A percentile compares a stretch with the other conserved stretches of the same genome.
Conservation (phyloP, 2,113 vertebrate genomes). For the Chaetorhynchus papuensis region DNA sequence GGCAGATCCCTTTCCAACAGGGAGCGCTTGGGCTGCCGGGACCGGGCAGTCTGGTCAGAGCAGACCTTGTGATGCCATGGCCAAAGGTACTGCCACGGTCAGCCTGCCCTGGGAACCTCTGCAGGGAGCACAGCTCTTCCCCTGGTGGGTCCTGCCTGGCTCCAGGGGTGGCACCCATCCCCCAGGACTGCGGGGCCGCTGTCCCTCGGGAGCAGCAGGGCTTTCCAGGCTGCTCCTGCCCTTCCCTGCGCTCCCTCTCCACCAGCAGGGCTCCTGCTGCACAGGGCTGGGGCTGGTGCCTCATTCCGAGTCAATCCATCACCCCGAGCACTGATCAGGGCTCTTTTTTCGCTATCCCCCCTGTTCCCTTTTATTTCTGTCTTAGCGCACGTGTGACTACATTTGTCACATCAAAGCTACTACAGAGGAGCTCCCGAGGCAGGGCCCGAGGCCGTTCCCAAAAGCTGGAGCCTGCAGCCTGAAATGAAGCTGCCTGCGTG, state of each 20-base stretch:
- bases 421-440: not conserved
- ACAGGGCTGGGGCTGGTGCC: not conserved
- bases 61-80: rapidly evolving
- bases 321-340: not conserved
- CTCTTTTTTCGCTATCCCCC: rapidly evolving
- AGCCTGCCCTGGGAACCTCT: not conserved
- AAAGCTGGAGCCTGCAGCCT: not conserved
- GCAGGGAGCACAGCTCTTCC: too few species aligned
- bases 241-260: not conserved
- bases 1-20: not conserved
- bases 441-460: not conserved
- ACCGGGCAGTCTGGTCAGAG: not conserved
- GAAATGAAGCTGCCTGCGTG: not conserved
- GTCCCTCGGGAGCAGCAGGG: not conserved
- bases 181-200: rapidly evolving
- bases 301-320: not conserved
- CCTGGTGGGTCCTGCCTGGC: not conserved
- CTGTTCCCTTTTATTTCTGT: not conserved
- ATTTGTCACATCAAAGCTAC: not conserved
- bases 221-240: not conserved
- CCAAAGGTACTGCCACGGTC: not conserved
- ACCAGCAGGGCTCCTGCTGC: rapidly evolving
- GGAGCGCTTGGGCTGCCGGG: not conserved
- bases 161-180: not conserved
- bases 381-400: not conserved